Conservation (phyloP, 2,797 vertebrate genomes). For the Lates japonicus region DNA sequence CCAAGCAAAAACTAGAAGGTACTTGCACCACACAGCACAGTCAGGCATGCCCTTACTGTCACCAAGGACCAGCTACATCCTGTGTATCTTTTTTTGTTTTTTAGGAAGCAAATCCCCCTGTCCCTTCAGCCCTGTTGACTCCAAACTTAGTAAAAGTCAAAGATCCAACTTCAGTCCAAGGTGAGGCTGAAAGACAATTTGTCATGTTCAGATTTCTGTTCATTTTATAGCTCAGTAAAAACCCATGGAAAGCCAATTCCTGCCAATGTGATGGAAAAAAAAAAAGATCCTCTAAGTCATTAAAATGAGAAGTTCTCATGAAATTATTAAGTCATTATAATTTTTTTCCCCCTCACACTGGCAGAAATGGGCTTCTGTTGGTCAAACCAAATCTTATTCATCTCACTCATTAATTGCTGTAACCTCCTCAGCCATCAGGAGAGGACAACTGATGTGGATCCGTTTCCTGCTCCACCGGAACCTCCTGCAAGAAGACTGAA, state of each 20-base stretch:
- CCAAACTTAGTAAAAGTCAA: constrained; percentile 60
- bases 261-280: no score
- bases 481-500: constrained; percentile 26
- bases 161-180: constrained; percentile 67
- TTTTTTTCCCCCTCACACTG: no score
- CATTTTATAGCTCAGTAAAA: not conserved
- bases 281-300: no score
- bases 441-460: constrained; percentile 46
- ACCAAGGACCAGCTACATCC: not conserved
- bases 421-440: constrained; percentile 71
- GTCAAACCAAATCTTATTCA: not conserved
- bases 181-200: constrained; percentile 43
- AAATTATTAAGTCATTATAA: no score
- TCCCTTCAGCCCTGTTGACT: constrained; percentile 56
- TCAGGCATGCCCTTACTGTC: not conserved
- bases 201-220: not conserved
- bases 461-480: constrained; percentile 44
- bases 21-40: not conserved
- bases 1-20: constrained; percentile 80
- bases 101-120: constrained; percentile 74
- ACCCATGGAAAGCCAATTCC: no score
- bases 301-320: no score
- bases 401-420: not conserved
- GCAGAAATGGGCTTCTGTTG: no score
- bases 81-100: not conserved